Evolutionary conservation across 2,113 vertebrate genomes (phyloP).

Genomic region (Taxidea taxus): DNA sequence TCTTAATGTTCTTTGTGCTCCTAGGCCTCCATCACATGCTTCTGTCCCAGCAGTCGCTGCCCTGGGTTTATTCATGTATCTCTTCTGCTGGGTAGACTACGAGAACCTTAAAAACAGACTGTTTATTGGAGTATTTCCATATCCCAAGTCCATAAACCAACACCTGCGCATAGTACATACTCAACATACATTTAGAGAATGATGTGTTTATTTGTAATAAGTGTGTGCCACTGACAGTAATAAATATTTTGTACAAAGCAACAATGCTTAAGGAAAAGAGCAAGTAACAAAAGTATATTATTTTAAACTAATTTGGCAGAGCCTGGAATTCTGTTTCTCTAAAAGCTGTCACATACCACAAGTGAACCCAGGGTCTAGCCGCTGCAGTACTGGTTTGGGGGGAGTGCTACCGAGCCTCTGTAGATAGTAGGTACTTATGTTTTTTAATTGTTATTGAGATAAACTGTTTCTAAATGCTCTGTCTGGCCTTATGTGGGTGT

Average conservation of each 20-base stretch:
- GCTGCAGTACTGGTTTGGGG: not conserved
- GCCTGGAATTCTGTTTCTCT: not conserved
- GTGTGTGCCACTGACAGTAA: not conserved
- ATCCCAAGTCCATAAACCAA: not conserved
- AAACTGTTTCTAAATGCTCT: not conserved
- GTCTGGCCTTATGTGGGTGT: not conserved
- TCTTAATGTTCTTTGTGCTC: too few species aligned
- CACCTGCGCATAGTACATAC: not conserved
- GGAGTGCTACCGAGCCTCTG: not conserved
- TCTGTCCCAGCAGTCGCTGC: not conserved
- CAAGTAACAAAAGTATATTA: not conserved
- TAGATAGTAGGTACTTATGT: not conserved
- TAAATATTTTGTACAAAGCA: not conserved
- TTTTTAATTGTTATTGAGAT: not conserved
- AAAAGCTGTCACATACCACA: not conserved
- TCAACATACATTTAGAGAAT: not conserved
- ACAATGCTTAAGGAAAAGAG: not conserved
- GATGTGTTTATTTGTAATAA: not conserved
- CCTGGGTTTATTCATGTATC: not conserved
- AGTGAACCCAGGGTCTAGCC: not conserved
- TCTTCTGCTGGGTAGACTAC: not conserved
- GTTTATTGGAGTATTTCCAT: not conserved
- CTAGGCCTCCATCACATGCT: accelerated
- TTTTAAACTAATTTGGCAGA: slow-evolving; percentile 17
- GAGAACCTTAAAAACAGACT: not conserved